phyloP scores from a whole-genome alignment of 2,888 invertebrate species.

The Sclerodermus sp. region DNA sequence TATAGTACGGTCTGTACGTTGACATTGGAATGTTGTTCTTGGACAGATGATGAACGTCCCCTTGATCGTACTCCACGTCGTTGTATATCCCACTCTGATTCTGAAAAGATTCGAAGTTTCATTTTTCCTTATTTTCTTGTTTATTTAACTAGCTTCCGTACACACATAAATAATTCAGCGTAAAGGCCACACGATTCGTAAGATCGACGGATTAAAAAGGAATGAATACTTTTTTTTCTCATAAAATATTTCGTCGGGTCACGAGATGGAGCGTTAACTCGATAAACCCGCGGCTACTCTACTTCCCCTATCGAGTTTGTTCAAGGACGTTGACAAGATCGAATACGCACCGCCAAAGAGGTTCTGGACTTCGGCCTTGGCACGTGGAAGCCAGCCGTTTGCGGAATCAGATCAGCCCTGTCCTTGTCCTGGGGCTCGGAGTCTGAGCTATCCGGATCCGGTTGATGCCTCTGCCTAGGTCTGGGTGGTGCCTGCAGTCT shows the following conservation, averaged over 20 bases:
- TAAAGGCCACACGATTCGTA: too few relatives aligned
- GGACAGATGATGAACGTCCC: constrained; percentile 61
- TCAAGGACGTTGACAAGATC: not conserved
- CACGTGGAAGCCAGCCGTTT: constrained; percentile 70
- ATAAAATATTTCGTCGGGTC: too few relatives aligned
- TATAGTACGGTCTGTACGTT: constrained; percentile 75
- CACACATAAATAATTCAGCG: too few relatives aligned
- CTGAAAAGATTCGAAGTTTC: constrained; percentile 64
- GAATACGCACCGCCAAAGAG: constrained; percentile 64
- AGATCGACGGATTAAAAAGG: too few relatives aligned
- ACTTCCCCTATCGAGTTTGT: too few relatives aligned
- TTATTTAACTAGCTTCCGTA: too few relatives aligned
- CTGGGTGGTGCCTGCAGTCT: constrained; percentile 58
- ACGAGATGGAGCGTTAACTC: too few relatives aligned
- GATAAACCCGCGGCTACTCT: too few relatives aligned
- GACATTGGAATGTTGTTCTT: constrained; percentile 72
- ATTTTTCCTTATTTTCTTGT: too few relatives aligned
- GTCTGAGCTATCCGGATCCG: constrained; percentile 54
- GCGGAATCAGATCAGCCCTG: constrained; percentile 71
- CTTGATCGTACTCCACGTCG: constrained; percentile 82
- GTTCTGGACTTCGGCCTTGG: constrained; percentile 83
- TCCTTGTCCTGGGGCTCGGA: constrained; percentile 65
- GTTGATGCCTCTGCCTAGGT: constrained; percentile 41
- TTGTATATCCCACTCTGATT: constrained; percentile 90
- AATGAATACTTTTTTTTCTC: too few relatives aligned